Percentiles rank a stretch among this genome's conserved stretches.
These are phyloP conservation scores for Notodonta dromedarius DNA, from an alignment of 2,888 invertebrate species.

Conservation along the genomic window DNA sequence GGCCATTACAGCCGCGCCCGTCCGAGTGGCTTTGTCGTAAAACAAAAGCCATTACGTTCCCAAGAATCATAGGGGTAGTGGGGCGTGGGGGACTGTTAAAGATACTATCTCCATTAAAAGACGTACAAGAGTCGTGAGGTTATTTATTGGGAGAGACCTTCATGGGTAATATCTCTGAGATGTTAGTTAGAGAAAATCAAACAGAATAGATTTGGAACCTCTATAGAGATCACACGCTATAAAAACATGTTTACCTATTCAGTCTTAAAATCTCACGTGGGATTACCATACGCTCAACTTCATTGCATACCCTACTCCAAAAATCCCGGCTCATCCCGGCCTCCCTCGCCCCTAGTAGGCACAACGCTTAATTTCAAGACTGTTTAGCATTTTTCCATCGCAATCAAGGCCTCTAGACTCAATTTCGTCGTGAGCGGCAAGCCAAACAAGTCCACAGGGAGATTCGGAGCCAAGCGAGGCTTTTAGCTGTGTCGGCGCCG, in stretches of 20 bases:
- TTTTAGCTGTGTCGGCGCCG: slow-evolving; percentile 25
- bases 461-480: slow-evolving; percentile 20
- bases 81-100: background rate
- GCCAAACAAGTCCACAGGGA: slow-evolving; percentile 28
- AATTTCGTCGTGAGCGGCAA: slow-evolving; percentile 44
- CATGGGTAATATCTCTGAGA: too few species aligned
- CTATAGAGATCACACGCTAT: too few species aligned
- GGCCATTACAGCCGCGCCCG: slow-evolving; percentile 6
- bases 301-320: background rate
- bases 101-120: slow-evolving; percentile 11
- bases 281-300: slow-evolving; percentile 4
- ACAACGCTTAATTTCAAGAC: slow-evolving; percentile 37
- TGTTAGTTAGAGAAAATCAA: too few species aligned
- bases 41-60: slow-evolving; percentile 49
- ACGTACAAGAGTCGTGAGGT: too few species aligned
- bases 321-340: slow-evolving; percentile 15
- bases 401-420: slow-evolving; percentile 43
- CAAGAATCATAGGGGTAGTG: slow-evolving; percentile 10
- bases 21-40: slow-evolving; percentile 49
- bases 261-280: background rate
- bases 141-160: too few species aligned
- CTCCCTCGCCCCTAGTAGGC: slow-evolving; percentile 14
- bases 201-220: too few species aligned
- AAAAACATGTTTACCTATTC: too few species aligned
- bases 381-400: slow-evolving; percentile 47